Evolutionary conservation across 37 sponge, comb jelly and placozoan species (phyloP).

Genomic region (Ianthella basta): DNA sequence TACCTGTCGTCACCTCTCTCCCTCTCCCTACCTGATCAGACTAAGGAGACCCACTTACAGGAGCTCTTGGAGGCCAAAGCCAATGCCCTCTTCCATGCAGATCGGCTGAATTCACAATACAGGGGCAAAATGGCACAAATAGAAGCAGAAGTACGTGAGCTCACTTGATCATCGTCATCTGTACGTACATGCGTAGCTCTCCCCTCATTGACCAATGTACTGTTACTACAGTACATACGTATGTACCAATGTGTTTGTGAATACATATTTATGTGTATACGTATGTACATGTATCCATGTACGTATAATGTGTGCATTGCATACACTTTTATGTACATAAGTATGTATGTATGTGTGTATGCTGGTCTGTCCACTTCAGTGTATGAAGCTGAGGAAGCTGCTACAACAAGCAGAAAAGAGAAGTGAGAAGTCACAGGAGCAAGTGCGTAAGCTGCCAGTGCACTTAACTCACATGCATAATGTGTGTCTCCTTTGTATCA

Average conservation of each 20-base stretch:
- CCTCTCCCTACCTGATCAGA: conserved; percentile 2
- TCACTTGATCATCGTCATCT: neutral
- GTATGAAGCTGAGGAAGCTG: conserved; percentile 5
- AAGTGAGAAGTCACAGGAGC: conserved; percentile 39
- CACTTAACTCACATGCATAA: too few species aligned
- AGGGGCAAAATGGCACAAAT: conserved; percentile 40
- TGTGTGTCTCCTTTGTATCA: too few species aligned
- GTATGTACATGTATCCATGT: too few species aligned
- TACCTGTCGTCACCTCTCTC: too few species aligned
- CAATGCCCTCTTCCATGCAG: conserved; percentile 66
- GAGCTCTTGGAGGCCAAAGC: conserved; percentile 75
- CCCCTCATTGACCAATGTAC: too few species aligned
- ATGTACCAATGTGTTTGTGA: neutral
- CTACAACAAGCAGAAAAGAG: conserved; percentile 57
- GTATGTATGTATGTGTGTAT: neutral
- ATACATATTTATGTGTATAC: too few species aligned
- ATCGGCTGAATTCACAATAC: conserved; percentile 63
- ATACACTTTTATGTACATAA: too few species aligned
- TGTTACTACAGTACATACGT: neutral
- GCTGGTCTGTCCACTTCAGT: neutral
- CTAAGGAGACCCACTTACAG: conserved; percentile 65
- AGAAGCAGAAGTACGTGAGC: conserved; percentile 54
- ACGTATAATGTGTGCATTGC: too few species aligned
- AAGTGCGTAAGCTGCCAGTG: too few species aligned
- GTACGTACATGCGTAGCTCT: too few species aligned